These are phyloP conservation scores for Cephus pygmeus DNA, from an alignment of 2,888 invertebrate species.

Conservation along the genomic window DNA sequence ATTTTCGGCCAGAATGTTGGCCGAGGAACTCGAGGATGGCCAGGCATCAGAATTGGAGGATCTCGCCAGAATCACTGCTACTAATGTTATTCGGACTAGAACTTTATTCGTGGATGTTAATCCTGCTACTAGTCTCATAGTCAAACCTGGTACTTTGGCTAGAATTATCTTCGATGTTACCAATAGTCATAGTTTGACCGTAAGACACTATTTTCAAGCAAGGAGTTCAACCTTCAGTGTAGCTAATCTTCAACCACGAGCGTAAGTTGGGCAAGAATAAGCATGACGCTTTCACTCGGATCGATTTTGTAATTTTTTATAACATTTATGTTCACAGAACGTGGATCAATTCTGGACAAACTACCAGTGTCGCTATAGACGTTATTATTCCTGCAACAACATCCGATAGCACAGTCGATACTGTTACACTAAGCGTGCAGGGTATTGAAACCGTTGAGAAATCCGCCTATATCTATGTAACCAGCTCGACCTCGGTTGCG, in stretches of 20 bases:
- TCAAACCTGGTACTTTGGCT: slow-evolving; percentile 40
- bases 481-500: slow-evolving; percentile 33
- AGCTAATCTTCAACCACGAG: slow-evolving; percentile 69
- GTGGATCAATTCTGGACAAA: slow-evolving; percentile 48
- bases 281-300: not conserved
- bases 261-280: slow-evolving; percentile 62
- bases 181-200: slow-evolving; percentile 72
- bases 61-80: slow-evolving; percentile 29
- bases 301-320: not conserved
- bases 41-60: slow-evolving; percentile 36
- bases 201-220: slow-evolving; percentile 72
- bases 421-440: slow-evolving; percentile 44
- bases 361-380: slow-evolving; percentile 39
- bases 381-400: slow-evolving; percentile 40
- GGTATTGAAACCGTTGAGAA: slow-evolving; percentile 48
- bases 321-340: slow-evolving; percentile 22
- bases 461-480: slow-evolving; percentile 48
- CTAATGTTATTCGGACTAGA: slow-evolving; percentile 34
- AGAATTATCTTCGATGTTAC: slow-evolving; percentile 78
- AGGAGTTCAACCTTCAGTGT: slow-evolving; percentile 71
- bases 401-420: slow-evolving; percentile 37
- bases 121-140: slow-evolving; percentile 48
- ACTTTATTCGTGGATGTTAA: slow-evolving; percentile 49
- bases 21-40: not conserved
- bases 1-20: slow-evolving; percentile 2